These are phyloP conservation scores for Petaurus breviceps DNA, from an alignment of 2,113 vertebrate genomes.

Conservation along the genomic window DNA sequence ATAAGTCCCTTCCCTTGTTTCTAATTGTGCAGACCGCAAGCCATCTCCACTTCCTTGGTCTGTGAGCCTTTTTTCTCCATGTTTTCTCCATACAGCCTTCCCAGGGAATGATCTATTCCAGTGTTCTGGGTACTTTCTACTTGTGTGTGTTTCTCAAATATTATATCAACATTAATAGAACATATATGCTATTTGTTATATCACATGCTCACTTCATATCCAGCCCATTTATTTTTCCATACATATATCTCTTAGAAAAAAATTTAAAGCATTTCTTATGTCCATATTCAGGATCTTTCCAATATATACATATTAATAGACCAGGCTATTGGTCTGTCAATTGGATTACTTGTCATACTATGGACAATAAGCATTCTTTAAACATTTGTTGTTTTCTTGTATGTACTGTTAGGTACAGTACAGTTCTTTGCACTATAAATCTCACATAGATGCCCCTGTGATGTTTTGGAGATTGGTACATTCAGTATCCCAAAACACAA, in stretches of 20 bases:
- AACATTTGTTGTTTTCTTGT: background rate
- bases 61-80: background rate
- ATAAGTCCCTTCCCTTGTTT: background rate
- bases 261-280: background rate
- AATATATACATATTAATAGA: background rate
- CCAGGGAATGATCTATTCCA: background rate
- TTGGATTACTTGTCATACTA: background rate
- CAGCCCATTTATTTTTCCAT: background rate
- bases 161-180: background rate
- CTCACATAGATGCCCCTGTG: background rate
- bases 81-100: background rate
- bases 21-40: background rate
- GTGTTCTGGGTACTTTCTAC: background rate
- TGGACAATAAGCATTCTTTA: background rate
- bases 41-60: background rate
- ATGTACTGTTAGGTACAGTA: background rate
- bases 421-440: background rate
- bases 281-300: background rate
- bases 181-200: background rate
- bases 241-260: background rate
- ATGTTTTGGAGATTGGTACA: background rate
- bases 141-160: background rate
- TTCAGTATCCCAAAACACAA: background rate
- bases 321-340: background rate
- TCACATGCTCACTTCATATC: background rate